A percentile compares a stretch with the other conserved stretches of the same genome.
phyloP scores from a whole-genome alignment of 1,140 invertebrate genomes.

The Anthonomus grandis region DNA sequence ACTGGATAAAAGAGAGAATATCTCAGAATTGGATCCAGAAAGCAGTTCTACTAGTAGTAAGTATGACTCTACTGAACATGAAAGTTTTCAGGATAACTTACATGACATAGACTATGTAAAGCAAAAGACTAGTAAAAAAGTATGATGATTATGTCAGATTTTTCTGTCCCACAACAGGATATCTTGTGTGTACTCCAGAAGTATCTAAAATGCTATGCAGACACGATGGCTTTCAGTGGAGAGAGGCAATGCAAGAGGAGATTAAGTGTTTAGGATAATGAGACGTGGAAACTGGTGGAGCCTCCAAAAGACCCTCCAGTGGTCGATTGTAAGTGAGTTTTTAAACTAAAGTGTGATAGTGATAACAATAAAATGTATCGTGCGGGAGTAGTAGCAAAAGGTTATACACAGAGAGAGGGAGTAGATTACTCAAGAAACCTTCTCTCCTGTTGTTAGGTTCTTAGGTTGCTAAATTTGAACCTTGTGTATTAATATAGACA shows the following conservation, averaged over 20 bases:
- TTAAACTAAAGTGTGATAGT: conserved; percentile 37
- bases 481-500: too few relatives aligned
- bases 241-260: conserved; percentile 37
- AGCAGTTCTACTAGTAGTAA: not conserved
- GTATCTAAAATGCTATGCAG: conserved; percentile 33
- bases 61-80: not conserved
- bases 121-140: conserved; percentile 21
- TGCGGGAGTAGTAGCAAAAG: too few relatives aligned
- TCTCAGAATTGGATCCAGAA: not conserved
- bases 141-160: conserved; percentile 28
- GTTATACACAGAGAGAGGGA: conserved; percentile 15
- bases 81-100: not conserved
- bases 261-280: conserved; percentile 39
- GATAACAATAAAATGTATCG: conserved; percentile 30
- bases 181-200: too few relatives aligned
- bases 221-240: conserved; percentile 36
- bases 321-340: conserved; percentile 47
- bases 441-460: conserved; percentile 31
- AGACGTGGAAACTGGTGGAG: conserved; percentile 42
- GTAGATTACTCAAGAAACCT: conserved; percentile 26
- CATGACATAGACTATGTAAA: too few relatives aligned
- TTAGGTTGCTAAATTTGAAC: too few relatives aligned
- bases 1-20: not conserved
- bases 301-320: conserved; percentile 37
- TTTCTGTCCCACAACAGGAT: not conserved